phyloP scores from a whole-genome alignment of 2,888 invertebrate genomes.

The Conistra vaccinii region DNA sequence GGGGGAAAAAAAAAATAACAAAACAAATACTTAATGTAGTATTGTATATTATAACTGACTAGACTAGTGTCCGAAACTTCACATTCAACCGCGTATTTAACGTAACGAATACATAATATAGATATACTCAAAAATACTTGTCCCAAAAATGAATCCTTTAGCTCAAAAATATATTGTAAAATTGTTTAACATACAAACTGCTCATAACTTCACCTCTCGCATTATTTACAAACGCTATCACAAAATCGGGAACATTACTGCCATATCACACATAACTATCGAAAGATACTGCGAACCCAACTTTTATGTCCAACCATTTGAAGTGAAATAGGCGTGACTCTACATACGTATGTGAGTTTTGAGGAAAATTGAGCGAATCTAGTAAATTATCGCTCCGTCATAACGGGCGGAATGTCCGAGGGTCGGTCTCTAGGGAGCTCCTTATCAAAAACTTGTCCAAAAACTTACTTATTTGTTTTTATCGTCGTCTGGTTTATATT shows the following conservation, averaged over 20 bases:
- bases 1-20: too few species aligned
- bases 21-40: too few species aligned
- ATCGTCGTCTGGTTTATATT: slow-evolving; percentile 62
- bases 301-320: slow-evolving; percentile 51
- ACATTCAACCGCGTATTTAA: background rate
- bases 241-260: slow-evolving; percentile 50
- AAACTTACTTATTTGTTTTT: slow-evolving; percentile 72
- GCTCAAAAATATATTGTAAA: background rate
- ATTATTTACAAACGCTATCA: slow-evolving; percentile 51
- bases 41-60: too few species aligned
- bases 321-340: slow-evolving; percentile 49
- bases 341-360: slow-evolving; percentile 55
- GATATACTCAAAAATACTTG: background rate
- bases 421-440: slow-evolving; percentile 68
- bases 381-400: slow-evolving; percentile 75
- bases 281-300: slow-evolving; percentile 53
- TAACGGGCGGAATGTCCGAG: slow-evolving; percentile 70
- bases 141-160: background rate
- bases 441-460: slow-evolving; percentile 71
- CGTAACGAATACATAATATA: background rate
- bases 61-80: too few species aligned
- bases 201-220: slow-evolving; percentile 51
- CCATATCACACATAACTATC: slow-evolving; percentile 55
- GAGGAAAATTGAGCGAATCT: slow-evolving; percentile 55
- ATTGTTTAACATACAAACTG: slow-evolving; percentile 42